These are phyloP conservation scores for Ctenochaetus hawaiiensis DNA, from an alignment of 2,797 vertebrate genomes.

Conservation along the genomic window DNA sequence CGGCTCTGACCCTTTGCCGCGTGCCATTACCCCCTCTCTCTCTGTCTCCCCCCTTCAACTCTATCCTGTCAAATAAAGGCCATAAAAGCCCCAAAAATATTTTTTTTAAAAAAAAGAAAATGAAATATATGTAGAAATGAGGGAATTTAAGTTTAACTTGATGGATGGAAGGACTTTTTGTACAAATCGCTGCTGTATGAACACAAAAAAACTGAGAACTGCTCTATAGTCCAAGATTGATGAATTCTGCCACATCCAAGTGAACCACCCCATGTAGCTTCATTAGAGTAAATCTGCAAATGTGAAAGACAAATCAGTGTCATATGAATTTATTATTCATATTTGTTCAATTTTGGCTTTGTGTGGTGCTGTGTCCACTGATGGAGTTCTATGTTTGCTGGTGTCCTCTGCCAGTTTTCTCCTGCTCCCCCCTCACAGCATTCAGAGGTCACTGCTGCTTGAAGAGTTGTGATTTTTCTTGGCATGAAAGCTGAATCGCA, in stretches of 20 bases:
- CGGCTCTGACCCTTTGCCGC: too few relatives aligned
- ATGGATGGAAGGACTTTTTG: too few relatives aligned
- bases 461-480: constrained; percentile 39
- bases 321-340: constrained; percentile 4
- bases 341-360: constrained; percentile 18
- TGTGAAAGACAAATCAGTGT: not conserved
- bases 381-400: constrained; percentile 30
- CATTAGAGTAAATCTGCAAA: too few relatives aligned
- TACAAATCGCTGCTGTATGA: not conserved
- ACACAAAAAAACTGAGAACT: not conserved
- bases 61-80: too few relatives aligned
- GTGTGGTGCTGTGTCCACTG: constrained; percentile 7
- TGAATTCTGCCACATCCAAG: constrained; percentile 7
- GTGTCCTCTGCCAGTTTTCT: constrained; percentile 47
- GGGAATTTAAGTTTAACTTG: too few relatives aligned
- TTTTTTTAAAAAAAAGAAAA: too few relatives aligned
- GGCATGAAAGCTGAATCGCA: constrained; percentile 31
- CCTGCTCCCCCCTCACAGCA: not conserved
- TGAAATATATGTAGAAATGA: too few relatives aligned
- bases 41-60: too few relatives aligned
- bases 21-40: too few relatives aligned
- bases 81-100: too few relatives aligned
- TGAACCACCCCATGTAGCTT: not conserved
- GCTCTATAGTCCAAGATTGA: constrained; percentile 12
- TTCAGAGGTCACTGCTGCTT: constrained; percentile 49